phyloP scores from a whole-genome alignment of 2,113 vertebrate genomes.

The Malaclemys terrapin region DNA sequence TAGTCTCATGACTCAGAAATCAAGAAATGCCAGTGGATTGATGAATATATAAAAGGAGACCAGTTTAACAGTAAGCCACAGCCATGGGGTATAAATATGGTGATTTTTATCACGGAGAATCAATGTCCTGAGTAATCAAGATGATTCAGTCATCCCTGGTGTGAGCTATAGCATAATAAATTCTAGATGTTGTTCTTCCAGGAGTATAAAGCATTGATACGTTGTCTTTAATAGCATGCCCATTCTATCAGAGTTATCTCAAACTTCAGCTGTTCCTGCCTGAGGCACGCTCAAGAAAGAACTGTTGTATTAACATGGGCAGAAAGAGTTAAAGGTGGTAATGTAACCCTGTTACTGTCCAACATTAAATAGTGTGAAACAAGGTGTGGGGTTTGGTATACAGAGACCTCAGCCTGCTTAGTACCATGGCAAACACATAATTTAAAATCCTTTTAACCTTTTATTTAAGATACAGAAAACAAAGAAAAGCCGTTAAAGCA shows the following conservation, averaged over 20 bases:
- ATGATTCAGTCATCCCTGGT: neutral
- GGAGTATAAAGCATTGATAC: neutral
- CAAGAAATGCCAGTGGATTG: neutral
- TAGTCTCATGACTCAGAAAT: neutral
- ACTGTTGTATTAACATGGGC: neutral
- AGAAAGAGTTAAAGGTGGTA: neutral
- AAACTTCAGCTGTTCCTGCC: neutral
- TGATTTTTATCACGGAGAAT: conserved; percentile 41
- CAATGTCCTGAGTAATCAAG: conserved; percentile 19
- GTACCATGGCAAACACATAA: neutral
- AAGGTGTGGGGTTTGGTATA: neutral
- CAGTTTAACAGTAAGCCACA: conserved; percentile 10
- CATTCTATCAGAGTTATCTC: neutral
- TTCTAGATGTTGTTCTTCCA: neutral
- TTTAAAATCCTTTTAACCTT: neutral
- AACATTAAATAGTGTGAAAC: neutral
- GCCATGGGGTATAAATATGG: neutral
- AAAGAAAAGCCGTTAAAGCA: neutral
- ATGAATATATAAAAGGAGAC: conserved; percentile 35
- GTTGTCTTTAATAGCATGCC: neutral
- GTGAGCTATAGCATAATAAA: neutral
- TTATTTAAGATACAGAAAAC: neutral
- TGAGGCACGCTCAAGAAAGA: neutral
- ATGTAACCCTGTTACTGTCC: neutral
- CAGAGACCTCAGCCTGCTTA: neutral